Evolutionary conservation across 2,888 invertebrate species (phyloP).

Genomic region (Thecophora atra): DNA sequence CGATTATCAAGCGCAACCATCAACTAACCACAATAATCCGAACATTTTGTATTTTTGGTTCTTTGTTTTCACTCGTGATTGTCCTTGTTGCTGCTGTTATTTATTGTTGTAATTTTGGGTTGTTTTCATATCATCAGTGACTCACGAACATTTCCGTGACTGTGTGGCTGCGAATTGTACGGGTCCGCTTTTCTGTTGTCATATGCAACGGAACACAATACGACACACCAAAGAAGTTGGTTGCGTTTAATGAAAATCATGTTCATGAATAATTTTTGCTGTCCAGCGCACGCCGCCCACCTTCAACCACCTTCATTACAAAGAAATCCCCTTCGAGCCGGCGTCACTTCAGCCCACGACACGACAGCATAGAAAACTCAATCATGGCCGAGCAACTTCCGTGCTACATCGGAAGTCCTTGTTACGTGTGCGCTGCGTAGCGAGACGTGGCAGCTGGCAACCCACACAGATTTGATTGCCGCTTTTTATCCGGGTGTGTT

Average conservation of each 20-base stretch:
- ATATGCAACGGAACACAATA: neutral
- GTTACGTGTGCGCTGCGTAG: neutral
- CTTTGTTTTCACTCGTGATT: neutral
- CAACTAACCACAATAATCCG: no score
- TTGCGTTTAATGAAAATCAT: neutral
- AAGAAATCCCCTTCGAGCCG: neutral
- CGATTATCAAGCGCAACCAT: no score
- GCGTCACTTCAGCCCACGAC: neutral
- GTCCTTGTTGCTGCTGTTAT: neutral
- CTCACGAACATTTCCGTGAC: neutral
- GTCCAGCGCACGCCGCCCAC: neutral
- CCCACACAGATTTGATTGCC: neutral
- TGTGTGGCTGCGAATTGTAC: neutral
- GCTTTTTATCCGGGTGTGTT: neutral
- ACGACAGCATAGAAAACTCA: neutral
- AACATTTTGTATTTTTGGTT: no score
- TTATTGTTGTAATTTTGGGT: no score
- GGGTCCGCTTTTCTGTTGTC: neutral
- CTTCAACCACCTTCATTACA: no score
- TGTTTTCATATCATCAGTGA: neutral
- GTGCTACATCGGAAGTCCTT: conserved; percentile 4
- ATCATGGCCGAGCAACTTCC: neutral
- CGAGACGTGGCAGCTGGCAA: neutral
- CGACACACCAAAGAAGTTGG: neutral
- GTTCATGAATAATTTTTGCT: neutral